Base-by-base conservation (phyloP, 2,113 vertebrate genomes). In the Hemiscyllium ocellatum region DNA sequence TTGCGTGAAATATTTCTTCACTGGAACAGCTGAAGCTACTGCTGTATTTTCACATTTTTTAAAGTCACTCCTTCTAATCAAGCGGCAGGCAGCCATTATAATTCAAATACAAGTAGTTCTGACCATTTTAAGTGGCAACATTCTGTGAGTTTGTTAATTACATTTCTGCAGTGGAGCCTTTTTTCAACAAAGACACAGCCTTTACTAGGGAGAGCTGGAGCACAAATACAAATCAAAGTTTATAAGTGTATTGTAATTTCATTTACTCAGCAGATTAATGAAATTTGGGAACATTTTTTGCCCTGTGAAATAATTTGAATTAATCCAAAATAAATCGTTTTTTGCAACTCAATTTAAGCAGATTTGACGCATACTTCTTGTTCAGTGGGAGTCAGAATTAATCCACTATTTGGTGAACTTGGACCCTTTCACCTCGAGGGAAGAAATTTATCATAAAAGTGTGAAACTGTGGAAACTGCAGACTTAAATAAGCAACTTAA, bases 81-180 rank as follows among this genome's bases (percentile, higher is more conserved):
- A 52, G 69, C 13, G 69, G 94, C 47, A 72, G 94, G 94, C 94
- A 52, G 13, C 68, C 42, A 72, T 93, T 68, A 93, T 68, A 93
- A 93, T 93, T 76, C 68, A 95, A 95, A 95, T 33, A 47, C 69
- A 95, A 72, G 68, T 95, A 72, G 42, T 52, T 95, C 68, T 76
- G 68, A 72, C 94, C 69, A 72, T 95, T 70, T 95, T 95, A 95
- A 95, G 94, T 95, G 94, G 94, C 42, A 95, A 72, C 94, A 69
- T 95, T 72, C 68, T 72, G 69, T 52, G 94, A 70, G 66, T 76
- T 95, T 70, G 93, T 95, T 72, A 95, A 72, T 95, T 95, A 95
- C 93, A 95, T 70, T 47, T 95, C 93, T 95, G 37, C 93, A 70
- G 93, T 70, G 70, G 50, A 95, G 66, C 65, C 89, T 42, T 47